phyloP scores from a whole-genome alignment of 2,797 vertebrate species.

The Sebastes dallii region DNA sequence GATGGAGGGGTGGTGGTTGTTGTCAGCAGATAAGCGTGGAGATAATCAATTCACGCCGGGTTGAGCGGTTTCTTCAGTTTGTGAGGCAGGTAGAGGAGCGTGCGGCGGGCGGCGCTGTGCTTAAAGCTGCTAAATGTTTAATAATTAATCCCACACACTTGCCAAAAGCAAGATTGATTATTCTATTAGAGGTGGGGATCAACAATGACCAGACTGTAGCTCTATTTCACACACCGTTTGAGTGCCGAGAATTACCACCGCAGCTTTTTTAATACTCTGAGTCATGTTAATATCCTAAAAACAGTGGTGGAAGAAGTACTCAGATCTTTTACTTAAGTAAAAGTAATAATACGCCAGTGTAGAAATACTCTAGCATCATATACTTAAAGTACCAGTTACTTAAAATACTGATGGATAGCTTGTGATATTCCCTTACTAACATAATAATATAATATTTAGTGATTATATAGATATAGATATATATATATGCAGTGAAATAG shows the following conservation, averaged over 20 bases:
- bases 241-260: conserved; percentile 52
- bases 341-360: too few species aligned
- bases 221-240: conserved; percentile 74
- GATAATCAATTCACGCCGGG: conserved; percentile 67
- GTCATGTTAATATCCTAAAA: not conserved
- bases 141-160: conserved; percentile 70
- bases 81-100: conserved; percentile 43
- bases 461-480: too few species aligned
- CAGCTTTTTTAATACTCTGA: not conserved
- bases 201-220: conserved; percentile 68
- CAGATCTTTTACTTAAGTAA: conserved; percentile 53
- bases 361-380: too few species aligned
- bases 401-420: too few species aligned
- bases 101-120: not conserved
- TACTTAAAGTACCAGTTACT: too few species aligned
- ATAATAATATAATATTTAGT: too few species aligned
- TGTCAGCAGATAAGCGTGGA: conserved; percentile 60
- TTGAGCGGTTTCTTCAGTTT: conserved; percentile 10
- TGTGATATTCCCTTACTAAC: too few species aligned
- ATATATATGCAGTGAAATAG: too few species aligned
- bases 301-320: not conserved
- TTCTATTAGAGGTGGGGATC: conserved; percentile 75
- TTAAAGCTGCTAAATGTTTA: conserved; percentile 56
- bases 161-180: conserved; percentile 77
- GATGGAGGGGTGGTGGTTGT: conserved; percentile 39